Evolutionary conservation across 2,797 vertebrate genomes (phyloP).

Genomic region (Heteromormyrus szaboi): DNA sequence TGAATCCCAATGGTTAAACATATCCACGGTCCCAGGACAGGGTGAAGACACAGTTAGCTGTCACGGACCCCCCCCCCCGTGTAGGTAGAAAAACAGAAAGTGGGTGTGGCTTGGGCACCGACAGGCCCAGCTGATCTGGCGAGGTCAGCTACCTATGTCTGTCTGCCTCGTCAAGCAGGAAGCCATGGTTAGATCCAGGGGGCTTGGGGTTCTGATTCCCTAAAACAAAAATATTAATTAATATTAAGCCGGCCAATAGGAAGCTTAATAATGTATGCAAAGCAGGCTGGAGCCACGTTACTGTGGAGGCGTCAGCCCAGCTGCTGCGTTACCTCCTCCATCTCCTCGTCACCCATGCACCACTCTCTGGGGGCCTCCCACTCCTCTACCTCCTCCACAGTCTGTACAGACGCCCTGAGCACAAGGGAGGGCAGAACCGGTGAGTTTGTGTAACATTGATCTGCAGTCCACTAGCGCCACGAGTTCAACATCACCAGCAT

Average conservation of each 20-base stretch:
- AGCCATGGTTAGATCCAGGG: slow-evolving; percentile 78
- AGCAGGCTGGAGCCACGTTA: not conserved
- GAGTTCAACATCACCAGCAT: not conserved
- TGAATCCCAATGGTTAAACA: no score
- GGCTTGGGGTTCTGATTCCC: slow-evolving; percentile 67
- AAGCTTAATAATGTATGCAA: not conserved
- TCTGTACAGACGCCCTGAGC: not conserved
- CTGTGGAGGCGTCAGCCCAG: slow-evolving; percentile 23
- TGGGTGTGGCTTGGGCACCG: not conserved
- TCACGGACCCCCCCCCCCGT: not conserved
- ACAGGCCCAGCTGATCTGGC: not conserved
- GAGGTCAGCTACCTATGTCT: slow-evolving; percentile 59
- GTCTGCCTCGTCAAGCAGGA: slow-evolving; percentile 59
- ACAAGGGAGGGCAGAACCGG: not conserved
- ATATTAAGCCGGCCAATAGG: slow-evolving; percentile 7
- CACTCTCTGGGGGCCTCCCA: not conserved
- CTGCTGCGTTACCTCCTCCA: slow-evolving; percentile 64
- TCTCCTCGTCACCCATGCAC: slow-evolving; percentile 48
- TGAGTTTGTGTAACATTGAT: not conserved
- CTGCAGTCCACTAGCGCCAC: not conserved
- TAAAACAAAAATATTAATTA: slow-evolving; percentile 41
- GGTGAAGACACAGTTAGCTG: not conserved
- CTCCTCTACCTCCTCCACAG: not conserved
- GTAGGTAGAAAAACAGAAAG: not conserved
- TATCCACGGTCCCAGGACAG: not conserved